Percentiles rank a stretch among this genome's conserved stretches.
These are phyloP conservation scores for Equus quagga DNA, from an alignment of 2,113 vertebrate genomes.

Conservation along the genomic window DNA sequence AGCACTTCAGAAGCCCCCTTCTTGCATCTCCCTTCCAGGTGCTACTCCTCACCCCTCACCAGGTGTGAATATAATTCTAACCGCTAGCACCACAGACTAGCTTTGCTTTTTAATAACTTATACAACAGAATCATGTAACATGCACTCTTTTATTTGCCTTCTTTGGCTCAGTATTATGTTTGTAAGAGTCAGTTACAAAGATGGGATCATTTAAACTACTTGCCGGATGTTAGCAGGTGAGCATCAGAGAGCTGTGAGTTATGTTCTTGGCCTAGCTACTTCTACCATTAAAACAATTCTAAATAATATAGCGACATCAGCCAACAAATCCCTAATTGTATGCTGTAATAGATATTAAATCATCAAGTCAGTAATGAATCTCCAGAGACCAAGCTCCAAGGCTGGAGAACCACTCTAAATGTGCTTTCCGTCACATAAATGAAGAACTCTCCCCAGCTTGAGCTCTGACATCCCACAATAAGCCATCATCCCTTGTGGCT, in stretches of 20 bases:
- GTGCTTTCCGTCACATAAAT: not conserved
- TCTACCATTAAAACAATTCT: constrained; percentile 20
- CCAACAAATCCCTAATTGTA: not conserved
- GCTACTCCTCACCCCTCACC: not conserved
- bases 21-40: not conserved
- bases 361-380: not conserved
- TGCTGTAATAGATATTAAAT: not conserved
- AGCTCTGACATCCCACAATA: not conserved
- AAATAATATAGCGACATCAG: not conserved
- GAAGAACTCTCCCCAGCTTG: not conserved
- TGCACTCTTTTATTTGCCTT: not conserved
- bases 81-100: not conserved
- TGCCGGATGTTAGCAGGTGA: not conserved
- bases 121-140: not conserved
- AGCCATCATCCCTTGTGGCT: not conserved
- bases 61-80: not conserved
- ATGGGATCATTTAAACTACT: not conserved
- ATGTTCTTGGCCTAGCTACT: not conserved
- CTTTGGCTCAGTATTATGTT: not conserved
- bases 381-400: not conserved
- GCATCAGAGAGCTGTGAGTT: not conserved
- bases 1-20: not conserved
- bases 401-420: not conserved
- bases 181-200: not conserved
- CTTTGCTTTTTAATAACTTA: not conserved